Conservation (phyloP, 2,888 invertebrate genomes). For the Carpatolechia fugitivella region DNA sequence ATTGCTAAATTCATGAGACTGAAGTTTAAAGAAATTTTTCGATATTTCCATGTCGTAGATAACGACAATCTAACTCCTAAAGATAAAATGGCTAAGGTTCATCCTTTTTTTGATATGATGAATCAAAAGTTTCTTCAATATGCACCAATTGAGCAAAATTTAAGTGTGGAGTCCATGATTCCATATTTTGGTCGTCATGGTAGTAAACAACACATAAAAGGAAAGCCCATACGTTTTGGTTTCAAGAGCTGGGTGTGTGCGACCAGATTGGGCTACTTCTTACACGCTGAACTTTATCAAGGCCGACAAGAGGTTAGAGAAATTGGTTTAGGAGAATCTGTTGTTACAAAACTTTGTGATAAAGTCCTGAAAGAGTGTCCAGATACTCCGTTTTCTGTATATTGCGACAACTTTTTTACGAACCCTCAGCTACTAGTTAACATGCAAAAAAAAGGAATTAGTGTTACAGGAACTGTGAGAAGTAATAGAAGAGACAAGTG, state of each 20-base stretch:
- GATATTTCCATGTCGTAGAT: no score
- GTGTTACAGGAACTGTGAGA: no score
- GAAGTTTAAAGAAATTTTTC: no score
- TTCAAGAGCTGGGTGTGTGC: conserved; percentile 15
- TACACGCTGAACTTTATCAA: conserved; percentile 17
- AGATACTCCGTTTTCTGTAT: no score
- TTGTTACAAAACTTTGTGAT: no score
- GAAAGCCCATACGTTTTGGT: conserved; percentile 18
- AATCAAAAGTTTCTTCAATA: conserved; percentile 9
- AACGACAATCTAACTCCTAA: no score
- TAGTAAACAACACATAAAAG: conserved; percentile 12
- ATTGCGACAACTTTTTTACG: no score
- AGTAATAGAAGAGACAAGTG: not conserved
- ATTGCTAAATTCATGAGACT: conserved; percentile 10
- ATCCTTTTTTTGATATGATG: conserved; percentile 11
- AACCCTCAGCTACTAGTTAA: no score
- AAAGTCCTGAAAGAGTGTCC: no score
- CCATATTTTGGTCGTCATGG: not conserved
- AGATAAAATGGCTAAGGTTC: not conserved
- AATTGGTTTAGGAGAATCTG: not conserved
- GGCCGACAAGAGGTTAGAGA: conserved; percentile 9
- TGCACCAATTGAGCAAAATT: not conserved
- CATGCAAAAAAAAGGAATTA: no score
- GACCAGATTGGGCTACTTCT: conserved; percentile 9
- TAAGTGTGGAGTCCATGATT: not conserved